Evolutionary conservation across 2,113 vertebrate species (phyloP), one percentile per base, ranked within the genome.

Genomic region (Phyllopteryx taeniolatus): DNA sequence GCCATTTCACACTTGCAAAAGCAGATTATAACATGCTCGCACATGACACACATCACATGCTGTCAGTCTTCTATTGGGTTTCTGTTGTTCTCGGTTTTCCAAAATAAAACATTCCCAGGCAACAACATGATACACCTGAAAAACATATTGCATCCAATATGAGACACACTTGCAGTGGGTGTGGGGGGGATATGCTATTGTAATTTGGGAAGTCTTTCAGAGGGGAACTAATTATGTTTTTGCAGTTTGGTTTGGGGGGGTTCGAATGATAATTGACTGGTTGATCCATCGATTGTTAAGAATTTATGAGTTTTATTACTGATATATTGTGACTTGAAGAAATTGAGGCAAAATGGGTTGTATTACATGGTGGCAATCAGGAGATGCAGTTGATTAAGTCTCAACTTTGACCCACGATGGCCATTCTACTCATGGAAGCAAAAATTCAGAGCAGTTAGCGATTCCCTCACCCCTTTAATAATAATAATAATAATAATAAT

Each of bases 1-100:
- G 65, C 65, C 56, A 42, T 77, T 79, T 79, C 68, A 82, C 61
- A 70, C 44, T 51, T 67, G 20, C 19, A 43, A 44, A 64, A 19
- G 54, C 65, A 76, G 53, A 20, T 70, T 17, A 47, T 62, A 8
- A 60, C 35, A 44, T 39, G 54, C 13, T 44, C 43, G 35, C 47
- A 68, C 22, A 19, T 64, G 22, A 11, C 27, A 46, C 39, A 70
- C 2, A 69, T 67, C 49, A 66, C 8, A 72, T 43, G 39, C 53
- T 66, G 60, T 46, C 33, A 44, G n/a, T 10, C n/a, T 73, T 42
- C 51, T 15, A 20, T 33, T 68, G 72, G 74, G 71, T 6, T 8
- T 61, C 5, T 71, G n/a, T 70, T 59, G 14, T 51, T 74, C 42
- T 42, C 12, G 13, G 8, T 35, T 57, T 77, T 22, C 20, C 31